phyloP scores from a whole-genome alignment of 2,888 invertebrate species.

The Acrobasis repandana region DNA sequence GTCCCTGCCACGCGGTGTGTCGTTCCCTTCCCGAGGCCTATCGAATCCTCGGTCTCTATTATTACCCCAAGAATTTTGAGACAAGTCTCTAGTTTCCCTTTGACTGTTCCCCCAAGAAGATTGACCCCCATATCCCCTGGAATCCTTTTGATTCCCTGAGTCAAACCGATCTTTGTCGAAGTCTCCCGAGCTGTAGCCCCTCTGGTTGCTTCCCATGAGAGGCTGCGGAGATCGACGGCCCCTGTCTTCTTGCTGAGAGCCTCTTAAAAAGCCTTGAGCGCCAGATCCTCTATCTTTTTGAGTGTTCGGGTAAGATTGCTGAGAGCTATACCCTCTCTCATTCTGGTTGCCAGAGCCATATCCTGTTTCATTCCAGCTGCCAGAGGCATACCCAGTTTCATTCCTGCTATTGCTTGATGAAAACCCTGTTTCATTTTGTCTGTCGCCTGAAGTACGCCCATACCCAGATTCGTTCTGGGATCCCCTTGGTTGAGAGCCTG shows the following conservation, averaged over 20 bases:
- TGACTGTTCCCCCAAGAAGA: background rate
- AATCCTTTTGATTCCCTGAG: background rate
- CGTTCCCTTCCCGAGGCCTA: background rate
- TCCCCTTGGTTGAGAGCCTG: background rate
- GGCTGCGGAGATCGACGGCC: background rate
- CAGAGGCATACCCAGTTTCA: background rate
- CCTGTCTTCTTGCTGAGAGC: too few relatives aligned
- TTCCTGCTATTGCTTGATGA: background rate
- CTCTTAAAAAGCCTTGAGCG: background rate
- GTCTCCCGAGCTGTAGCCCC: background rate
- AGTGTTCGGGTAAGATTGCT: background rate
- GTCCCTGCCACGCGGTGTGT: background rate
- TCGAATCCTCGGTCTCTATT: background rate
- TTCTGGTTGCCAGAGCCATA: too few relatives aligned
- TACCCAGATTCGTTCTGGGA: background rate
- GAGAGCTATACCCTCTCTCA: background rate
- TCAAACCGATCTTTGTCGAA: background rate
- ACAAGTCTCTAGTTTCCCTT: background rate
- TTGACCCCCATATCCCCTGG: background rate
- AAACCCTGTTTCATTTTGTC: background rate
- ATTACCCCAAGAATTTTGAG: background rate
- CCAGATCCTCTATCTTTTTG: background rate
- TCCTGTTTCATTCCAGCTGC: background rate
- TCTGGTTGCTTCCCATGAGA: background rate
- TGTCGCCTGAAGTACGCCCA: background rate